Percentiles rank a stretch among this genome's conserved stretches.
Evolutionary conservation across 2,797 vertebrate species (phyloP).

Genomic region (Sebastiscus albofasciatus): DNA sequence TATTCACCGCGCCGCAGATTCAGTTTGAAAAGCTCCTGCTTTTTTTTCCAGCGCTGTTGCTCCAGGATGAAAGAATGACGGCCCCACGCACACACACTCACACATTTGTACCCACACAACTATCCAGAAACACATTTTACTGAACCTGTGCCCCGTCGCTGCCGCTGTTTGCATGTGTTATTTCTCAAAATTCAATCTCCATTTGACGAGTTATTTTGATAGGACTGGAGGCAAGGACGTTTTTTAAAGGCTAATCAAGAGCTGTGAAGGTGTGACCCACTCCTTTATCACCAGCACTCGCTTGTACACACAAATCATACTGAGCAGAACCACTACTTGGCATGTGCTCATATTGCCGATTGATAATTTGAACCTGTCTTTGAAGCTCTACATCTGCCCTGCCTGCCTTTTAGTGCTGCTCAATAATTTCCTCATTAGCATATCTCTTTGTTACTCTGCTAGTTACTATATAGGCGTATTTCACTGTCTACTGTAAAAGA

Average conservation of each 20-base stretch:
- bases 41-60: conserved; percentile 7
- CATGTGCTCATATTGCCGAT: conserved; percentile 8
- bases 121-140: conserved; percentile 2
- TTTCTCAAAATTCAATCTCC: not conserved
- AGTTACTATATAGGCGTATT: not conserved
- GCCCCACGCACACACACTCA: not conserved
- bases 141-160: not conserved
- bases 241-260: conserved; percentile 12
- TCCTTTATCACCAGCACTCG: conserved; percentile 1
- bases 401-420: not conserved
- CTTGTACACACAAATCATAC: not conserved
- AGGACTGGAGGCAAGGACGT: conserved; percentile 23
- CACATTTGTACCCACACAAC: conserved; percentile 8
- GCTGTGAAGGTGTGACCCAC: not conserved
- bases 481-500: conserved; percentile 23
- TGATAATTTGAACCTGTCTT: conserved; percentile 1
- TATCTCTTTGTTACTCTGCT: conserved; percentile 15
- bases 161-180: not conserved
- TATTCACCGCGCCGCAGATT: conserved; percentile 28
- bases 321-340: not conserved
- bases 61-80: conserved; percentile 15
- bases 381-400: not conserved
- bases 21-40: conserved; percentile 34
- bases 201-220: not conserved
- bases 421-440: conserved; percentile 5